A percentile compares a stretch with the other conserved stretches of the same genome.
Evolutionary conservation across 2,797 vertebrate species (phyloP).

Genomic region (Mallotus villosus): DNA sequence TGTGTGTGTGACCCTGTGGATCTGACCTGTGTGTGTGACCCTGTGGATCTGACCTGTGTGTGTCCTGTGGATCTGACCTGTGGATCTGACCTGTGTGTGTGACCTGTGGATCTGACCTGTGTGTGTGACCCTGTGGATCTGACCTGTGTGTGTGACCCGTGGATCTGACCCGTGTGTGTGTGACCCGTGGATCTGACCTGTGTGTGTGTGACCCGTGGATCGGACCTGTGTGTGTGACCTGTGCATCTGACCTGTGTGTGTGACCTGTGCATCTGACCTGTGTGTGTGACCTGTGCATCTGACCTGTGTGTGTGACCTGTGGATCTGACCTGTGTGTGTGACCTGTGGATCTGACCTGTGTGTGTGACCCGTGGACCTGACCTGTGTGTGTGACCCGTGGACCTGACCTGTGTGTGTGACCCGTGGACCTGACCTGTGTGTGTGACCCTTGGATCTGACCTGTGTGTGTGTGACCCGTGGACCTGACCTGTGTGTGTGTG

Average conservation of each 20-base stretch:
- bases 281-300: constrained; percentile 1
- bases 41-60: constrained; percentile 1
- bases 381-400: not conserved
- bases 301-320: constrained; percentile 2
- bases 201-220: constrained; percentile 6
- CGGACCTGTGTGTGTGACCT: constrained; percentile 2
- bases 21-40: constrained; percentile 58
- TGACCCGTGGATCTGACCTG: constrained; percentile 70
- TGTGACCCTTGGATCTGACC: constrained; percentile 70
- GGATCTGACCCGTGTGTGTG: too few relatives aligned
- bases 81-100: too few relatives aligned
- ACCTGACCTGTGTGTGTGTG: constrained; percentile 4
- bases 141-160: constrained; percentile 5
- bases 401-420: not conserved
- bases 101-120: constrained; percentile 63
- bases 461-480: constrained; percentile 37
- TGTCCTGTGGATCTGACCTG: too few relatives aligned
- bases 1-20: constrained; percentile 53
- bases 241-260: too few relatives aligned
- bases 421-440: not conserved
- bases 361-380: too few relatives aligned
- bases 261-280: constrained; percentile 66
- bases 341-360: too few relatives aligned
- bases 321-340: not conserved
- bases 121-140: constrained; percentile 2